Percentiles rank a stretch among this genome's conserved stretches.
Evolutionary conservation across 92 coral and sea anemone genomes (phyloP).

Genomic region (Epizoanthus scotinus): DNA sequence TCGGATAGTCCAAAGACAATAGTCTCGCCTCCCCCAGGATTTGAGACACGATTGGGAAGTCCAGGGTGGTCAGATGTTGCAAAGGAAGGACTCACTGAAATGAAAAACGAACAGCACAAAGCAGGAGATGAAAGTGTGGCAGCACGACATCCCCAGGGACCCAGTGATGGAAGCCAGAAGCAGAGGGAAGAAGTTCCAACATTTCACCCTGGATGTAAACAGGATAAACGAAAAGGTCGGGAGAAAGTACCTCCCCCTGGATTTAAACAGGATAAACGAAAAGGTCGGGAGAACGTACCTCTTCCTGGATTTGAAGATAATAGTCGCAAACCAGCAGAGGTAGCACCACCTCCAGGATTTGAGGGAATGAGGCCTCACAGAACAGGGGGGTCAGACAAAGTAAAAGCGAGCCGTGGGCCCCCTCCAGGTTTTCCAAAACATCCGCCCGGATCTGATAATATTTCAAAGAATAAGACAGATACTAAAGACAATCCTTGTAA

Average conservation of each 20-base stretch:
- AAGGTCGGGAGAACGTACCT: background rate
- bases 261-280: background rate
- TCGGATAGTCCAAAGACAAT: background rate
- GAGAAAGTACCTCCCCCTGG: conserved; percentile 5
- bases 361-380: background rate
- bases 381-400: background rate
- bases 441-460: background rate
- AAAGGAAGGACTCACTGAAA: background rate
- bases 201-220: background rate
- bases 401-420: background rate
- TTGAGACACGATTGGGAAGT: background rate
- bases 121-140: background rate
- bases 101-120: background rate
- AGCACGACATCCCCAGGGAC: background rate
- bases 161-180: background rate
- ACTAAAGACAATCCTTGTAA: no score
- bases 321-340: background rate
- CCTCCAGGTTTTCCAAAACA: conserved; percentile 13
- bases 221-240: background rate
- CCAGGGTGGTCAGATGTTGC: conserved; percentile 13
- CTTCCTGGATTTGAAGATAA: conserved; percentile 18
- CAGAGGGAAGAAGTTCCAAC: background rate
- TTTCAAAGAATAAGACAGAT: background rate
- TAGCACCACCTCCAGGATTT: conserved; percentile 18
- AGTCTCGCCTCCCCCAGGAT: background rate